Evolutionary conservation across 92 coral and sea anemone genomes (phyloP).

Genomic region (Bergia sp.): DNA sequence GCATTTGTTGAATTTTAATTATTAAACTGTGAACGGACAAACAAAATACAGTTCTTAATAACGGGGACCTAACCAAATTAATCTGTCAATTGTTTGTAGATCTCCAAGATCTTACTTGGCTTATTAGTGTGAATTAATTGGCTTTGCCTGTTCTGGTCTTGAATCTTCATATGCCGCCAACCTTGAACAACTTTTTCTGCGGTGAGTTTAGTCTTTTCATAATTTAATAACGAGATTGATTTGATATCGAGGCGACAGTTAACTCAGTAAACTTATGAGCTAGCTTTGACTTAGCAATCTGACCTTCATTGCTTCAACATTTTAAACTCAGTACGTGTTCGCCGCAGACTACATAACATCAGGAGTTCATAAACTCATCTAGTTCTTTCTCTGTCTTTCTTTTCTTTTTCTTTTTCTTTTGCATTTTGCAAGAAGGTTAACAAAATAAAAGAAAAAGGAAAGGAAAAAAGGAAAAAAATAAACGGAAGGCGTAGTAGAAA

Average conservation of each 20-base stretch:
- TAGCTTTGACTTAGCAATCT: no score
- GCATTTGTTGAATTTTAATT: conserved; percentile 19
- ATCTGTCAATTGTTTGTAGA: not conserved
- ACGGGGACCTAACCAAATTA: not conserved
- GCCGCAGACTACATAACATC: no score
- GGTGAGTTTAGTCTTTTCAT: not conserved
- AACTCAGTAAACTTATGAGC: not conserved
- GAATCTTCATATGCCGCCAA: not conserved
- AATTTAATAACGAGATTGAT: not conserved
- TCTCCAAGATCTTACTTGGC: not conserved
- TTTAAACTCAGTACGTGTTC: no score
- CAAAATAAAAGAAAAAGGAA: no score
- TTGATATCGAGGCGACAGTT: not conserved
- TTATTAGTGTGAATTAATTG: not conserved
- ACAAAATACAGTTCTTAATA: conserved; percentile 6
- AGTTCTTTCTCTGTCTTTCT: no score
- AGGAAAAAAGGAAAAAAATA: no score
- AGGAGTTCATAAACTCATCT: no score
- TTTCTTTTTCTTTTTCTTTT: no score
- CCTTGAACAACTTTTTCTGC: no score
- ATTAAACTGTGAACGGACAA: conserved; percentile 1
- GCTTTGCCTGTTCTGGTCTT: not conserved
- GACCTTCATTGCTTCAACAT: no score
- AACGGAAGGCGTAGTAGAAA: no score
- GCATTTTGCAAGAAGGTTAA: no score